phyloP scores from a whole-genome alignment of 2,888 invertebrate species.

The Acrobeloides nanus region DNA sequence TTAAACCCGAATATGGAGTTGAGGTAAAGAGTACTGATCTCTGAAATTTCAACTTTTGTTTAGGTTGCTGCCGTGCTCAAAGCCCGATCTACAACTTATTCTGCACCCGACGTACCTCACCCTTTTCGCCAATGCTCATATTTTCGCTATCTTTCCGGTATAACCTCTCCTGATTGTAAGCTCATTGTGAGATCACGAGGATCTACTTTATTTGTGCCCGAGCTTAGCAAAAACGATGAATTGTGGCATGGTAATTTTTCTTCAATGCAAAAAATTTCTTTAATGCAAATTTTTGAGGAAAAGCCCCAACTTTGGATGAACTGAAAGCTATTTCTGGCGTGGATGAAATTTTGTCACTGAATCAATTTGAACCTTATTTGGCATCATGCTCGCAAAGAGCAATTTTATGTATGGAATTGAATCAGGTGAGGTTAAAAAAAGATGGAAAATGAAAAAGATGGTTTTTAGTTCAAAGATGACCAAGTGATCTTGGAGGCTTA shows the following conservation, averaged over 20 bases:
- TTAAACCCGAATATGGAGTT: too few species aligned
- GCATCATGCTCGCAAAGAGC: too few species aligned
- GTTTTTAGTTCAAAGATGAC: background rate
- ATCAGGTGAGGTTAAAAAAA: too few species aligned
- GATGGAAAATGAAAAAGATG: too few species aligned
- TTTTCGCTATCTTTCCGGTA: constrained; percentile 43
- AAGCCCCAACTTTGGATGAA: constrained; percentile 17
- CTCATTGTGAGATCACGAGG: constrained; percentile 26
- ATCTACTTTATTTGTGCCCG: constrained; percentile 32
- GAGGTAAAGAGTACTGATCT: too few species aligned
- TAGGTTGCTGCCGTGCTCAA: constrained; percentile 18
- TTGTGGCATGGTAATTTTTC: constrained; percentile 47
- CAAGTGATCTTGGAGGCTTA: constrained; percentile 7
- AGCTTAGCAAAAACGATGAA: constrained; percentile 26
- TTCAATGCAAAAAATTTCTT: background rate
- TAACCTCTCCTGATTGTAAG: constrained; percentile 25
- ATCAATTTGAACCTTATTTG: constrained; percentile 25
- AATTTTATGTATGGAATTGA: too few species aligned
- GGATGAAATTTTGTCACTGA: constrained; percentile 32
- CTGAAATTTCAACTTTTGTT: too few species aligned
- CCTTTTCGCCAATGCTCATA: constrained; percentile 39
- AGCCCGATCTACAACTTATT: constrained; percentile 26
- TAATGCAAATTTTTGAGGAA: constrained; percentile 12
- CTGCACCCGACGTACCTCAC: constrained; percentile 43
- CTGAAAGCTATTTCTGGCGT: constrained; percentile 29